A percentile compares a stretch with the other conserved stretches of the same genome.
Evolutionary conservation across 2,113 vertebrate species (phyloP).

Genomic region (Brienomyrus brachyistius): DNA sequence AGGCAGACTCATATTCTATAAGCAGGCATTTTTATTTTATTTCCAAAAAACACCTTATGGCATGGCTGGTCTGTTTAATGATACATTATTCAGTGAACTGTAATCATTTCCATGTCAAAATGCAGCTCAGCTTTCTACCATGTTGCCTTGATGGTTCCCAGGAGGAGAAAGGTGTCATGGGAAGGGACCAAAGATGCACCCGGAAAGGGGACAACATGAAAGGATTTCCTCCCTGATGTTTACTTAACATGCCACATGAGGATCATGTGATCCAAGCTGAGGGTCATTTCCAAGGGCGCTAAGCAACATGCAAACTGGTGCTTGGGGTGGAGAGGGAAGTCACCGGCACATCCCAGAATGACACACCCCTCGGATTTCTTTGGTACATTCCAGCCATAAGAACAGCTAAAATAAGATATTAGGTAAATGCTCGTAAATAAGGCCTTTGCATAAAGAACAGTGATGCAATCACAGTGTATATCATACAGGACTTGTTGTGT

Average conservation of each 20-base stretch:
- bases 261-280: neutral
- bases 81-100: constrained; percentile 12
- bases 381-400: neutral
- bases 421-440: neutral
- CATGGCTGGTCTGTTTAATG: constrained; percentile 3
- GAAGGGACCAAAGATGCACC: neutral
- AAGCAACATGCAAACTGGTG: neutral
- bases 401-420: neutral
- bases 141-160: neutral
- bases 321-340: neutral
- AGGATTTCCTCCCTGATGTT: neutral
- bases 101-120: neutral
- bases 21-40: neutral
- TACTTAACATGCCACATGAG: neutral
- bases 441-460: neutral
- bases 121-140: neutral
- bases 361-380: neutral
- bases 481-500: neutral
- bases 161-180: constrained; percentile 1
- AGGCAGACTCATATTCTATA: neutral
- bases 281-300: neutral
- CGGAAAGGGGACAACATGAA: neutral
- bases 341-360: neutral
- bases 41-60: constrained; percentile 3
- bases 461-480: neutral